These are phyloP conservation scores for Galerucella calmariensis DNA, from an alignment of 2,888 invertebrate genomes.

Conservation along the genomic window DNA sequence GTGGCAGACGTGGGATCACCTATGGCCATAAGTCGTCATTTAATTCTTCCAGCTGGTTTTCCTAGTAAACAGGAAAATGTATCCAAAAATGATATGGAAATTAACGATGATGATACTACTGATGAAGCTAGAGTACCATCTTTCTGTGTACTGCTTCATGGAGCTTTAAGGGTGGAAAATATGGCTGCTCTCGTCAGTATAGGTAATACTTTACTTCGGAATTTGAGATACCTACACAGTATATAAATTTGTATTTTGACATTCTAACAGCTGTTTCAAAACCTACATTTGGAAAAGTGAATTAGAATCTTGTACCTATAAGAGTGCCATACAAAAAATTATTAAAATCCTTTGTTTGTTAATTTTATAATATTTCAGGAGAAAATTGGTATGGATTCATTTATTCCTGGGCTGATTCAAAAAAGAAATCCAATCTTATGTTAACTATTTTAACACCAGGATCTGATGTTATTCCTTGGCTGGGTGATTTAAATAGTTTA, in stretches of 20 bases:
- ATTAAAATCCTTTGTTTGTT: too few relatives aligned
- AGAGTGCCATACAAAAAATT: too few relatives aligned
- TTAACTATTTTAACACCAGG: conserved; percentile 84
- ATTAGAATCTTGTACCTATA: too few relatives aligned
- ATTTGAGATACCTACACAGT: too few relatives aligned
- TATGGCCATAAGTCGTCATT: conserved; percentile 88
- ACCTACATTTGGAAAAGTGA: too few relatives aligned
- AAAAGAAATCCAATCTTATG: conserved; percentile 93
- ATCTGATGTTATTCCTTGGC: conserved; percentile 84
- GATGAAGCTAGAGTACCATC: conserved; percentile 86
- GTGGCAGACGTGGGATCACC: conserved; percentile 91
- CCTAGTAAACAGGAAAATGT: conserved; percentile 39
- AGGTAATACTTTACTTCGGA: background rate
- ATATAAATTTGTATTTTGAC: too few relatives aligned
- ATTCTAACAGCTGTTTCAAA: too few relatives aligned
- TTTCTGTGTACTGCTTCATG: conserved; percentile 93
- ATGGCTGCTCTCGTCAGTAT: conserved; percentile 85
- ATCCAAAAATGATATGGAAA: conserved; percentile 52
- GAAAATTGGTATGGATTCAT: conserved; percentile 93
- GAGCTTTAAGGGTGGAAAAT: conserved; percentile 80
- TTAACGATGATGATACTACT: conserved; percentile 68
- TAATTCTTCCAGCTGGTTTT: conserved; percentile 81
- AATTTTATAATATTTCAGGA: conserved; percentile 66
- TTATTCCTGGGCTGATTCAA: conserved; percentile 92
- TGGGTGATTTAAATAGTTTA: conserved; percentile 84